Conservation (phyloP, 2,797 vertebrate species). For the Xyrichtys novacula region DNA sequence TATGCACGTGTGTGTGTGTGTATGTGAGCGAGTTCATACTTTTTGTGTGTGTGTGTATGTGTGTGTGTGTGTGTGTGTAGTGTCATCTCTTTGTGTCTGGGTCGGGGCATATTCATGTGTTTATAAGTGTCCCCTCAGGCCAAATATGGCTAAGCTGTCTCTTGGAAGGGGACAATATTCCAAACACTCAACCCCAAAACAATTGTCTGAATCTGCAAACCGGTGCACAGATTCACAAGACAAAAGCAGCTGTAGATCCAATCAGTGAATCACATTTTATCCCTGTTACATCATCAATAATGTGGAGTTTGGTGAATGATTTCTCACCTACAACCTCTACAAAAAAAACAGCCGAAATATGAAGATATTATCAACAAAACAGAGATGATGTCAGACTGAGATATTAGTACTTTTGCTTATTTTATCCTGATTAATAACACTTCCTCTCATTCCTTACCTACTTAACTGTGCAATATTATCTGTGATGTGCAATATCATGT, state of each 20-base stretch:
- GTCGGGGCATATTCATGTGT: slow-evolving; percentile 80
- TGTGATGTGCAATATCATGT: too few relatives aligned
- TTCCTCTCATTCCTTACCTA: background rate
- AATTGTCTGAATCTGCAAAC: slow-evolving; percentile 38
- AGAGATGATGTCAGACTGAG: background rate
- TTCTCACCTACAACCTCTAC: slow-evolving; percentile 17
- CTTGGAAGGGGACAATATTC: slow-evolving; percentile 66
- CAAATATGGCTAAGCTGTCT: slow-evolving; percentile 73
- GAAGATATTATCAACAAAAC: background rate
- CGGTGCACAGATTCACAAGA: slow-evolving; percentile 18
- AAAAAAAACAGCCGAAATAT: slow-evolving; percentile 12
- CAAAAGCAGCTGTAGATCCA: slow-evolving; percentile 4
- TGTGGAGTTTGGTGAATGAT: slow-evolving; percentile 11
- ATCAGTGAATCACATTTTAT: slow-evolving; percentile 20
- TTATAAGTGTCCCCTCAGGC: slow-evolving; percentile 83
- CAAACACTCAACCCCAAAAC: slow-evolving; percentile 43
- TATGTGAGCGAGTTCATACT: slow-evolving; percentile 24
- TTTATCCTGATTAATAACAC: background rate
- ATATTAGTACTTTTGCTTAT: background rate
- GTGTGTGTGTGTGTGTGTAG: slow-evolving; percentile 62
- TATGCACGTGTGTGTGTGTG: slow-evolving; percentile 30
- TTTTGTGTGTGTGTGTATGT: slow-evolving; percentile 21
- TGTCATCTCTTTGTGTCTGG: slow-evolving; percentile 86
- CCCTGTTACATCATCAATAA: slow-evolving; percentile 22
- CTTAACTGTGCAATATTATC: too few relatives aligned